Evolutionary conservation across 2,113 vertebrate genomes (phyloP), one percentile per base, ranked within the genome.

Genomic region (Halichoerus grypus): DNA sequence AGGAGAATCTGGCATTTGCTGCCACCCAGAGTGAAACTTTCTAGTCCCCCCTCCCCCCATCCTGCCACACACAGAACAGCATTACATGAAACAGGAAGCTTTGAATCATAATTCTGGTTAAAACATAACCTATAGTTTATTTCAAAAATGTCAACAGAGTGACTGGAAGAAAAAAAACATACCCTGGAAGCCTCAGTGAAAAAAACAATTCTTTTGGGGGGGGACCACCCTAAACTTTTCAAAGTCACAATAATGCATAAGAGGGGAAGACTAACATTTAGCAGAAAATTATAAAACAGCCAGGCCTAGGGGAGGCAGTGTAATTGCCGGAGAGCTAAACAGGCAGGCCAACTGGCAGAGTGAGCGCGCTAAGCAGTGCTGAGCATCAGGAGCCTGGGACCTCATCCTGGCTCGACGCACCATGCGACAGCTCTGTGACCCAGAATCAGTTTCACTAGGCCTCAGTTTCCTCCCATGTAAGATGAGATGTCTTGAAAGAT

Each of bases 21-120:
- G 80, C 67, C 51, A 95, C 65, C 36, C 86, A 77, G 22, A 92
- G 46, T 89, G 84, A 97, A 96, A 97, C 77, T 88, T 93, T 88
- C 71, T 88, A 85, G 88, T 59, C 71, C 63, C 19, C 7, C 42
- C 65, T 81, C 51, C 42, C 28, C 28, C 53, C 15, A 19, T 46
- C 55, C 39, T 16, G 53, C 65, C 93, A 91, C 24, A 95, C 63
- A 96, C 57, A 94, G 63, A 88, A 81, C 21, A 92, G 49, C 74
- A 39, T 57, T 96, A 81, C 28, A 88, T 76, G 69, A 96, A 97
- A 97, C 88, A 96, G 97, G 86, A 98, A 98, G 89, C 71, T 95
- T 53, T 97, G 97, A 98, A 97, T 98, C 88, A 96, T 88, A 93
- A 94, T 98, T 98, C 95, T 97, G 65, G 82, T 95, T 93, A 97